phyloP scores from a whole-genome alignment of 2,113 vertebrate genomes.

The Thryonomys swinderianus region DNA sequence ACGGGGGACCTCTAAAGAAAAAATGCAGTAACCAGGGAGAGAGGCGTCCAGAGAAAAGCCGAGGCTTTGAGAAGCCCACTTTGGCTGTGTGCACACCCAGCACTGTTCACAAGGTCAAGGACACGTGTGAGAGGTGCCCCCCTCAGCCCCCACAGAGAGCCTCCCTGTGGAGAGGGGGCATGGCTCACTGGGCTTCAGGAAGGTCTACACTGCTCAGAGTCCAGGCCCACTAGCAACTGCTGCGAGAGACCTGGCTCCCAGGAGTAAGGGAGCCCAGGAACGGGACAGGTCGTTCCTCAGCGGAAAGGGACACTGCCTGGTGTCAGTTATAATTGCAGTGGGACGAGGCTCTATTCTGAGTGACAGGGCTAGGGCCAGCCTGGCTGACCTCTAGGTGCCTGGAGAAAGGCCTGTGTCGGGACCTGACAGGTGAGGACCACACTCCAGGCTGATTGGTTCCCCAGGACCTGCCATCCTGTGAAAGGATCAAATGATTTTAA shows the following conservation, averaged over 20 bases:
- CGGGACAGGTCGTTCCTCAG: background rate
- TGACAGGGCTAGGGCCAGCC: background rate
- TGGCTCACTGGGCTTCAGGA: background rate
- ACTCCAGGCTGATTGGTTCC: background rate
- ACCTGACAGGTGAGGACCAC: background rate
- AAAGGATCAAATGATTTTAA: background rate
- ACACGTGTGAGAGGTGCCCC: background rate
- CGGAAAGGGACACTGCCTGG: background rate
- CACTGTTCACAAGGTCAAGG: background rate
- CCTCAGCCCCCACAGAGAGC: background rate
- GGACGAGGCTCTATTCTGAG: background rate
- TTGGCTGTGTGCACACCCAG: background rate
- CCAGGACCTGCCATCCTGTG: background rate
- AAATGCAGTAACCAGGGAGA: background rate
- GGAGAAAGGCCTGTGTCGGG: background rate
- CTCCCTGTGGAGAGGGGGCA: background rate
- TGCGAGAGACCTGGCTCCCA: background rate
- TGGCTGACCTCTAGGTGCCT: background rate
- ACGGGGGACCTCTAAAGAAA: background rate
- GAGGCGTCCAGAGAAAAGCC: background rate
- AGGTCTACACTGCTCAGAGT: background rate
- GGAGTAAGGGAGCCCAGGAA: background rate
- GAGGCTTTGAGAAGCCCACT: background rate
- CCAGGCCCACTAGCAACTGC: background rate
- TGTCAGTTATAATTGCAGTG: background rate